Base-by-base conservation (phyloP, 2,888 invertebrate genomes). In the Rhimphoctona megacephalus region DNA sequence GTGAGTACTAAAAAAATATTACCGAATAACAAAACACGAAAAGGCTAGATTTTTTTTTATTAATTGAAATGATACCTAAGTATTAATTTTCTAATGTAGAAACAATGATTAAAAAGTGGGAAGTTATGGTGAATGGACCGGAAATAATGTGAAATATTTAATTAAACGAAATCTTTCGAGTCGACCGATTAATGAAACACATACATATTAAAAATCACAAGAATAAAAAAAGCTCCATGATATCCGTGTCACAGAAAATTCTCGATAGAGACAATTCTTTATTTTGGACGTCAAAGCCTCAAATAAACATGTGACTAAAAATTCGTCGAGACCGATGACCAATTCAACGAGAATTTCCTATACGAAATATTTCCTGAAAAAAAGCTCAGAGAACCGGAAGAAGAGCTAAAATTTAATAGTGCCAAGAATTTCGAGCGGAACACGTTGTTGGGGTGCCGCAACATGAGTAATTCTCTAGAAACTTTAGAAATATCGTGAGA, bases 301-400 rank as follows among this genome's bases (percentile, higher is more conserved):
- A 43, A 61, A 61, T 61, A 52, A 61, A 19, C 25, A 7, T 14
- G 22, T 39, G 74, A 46, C 74, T 61, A 19, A 76, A 33, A 36
- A 25, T 76, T 61, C 43, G 43, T 19, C 8, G 19, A 30, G 43
- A 57, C 22, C 74, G 30, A 54, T 30, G 61, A 73, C 6, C n/a
- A 54, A 17, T 57, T 36, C 54, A n/a, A 49, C 72, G 5, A 52
- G 52, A 72, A 72, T n/a, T 33, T n/a, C n/a, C 30, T 46, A 52
- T 11, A 14, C 52, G 52, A 25, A n/a, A 72, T 33, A 52, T n/a
- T 52, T 72, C 36, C 49, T 19, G 49, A 72, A 52, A 70, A 43
- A 70, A 70, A 72, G 33, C 52, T 43, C 52, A 1, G 8, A 9
- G 52, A 52, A 52, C 72, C 72, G 72, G 72, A 72, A 72, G 17